These are phyloP conservation scores for Andrena trimmerana DNA, from an alignment of 2,888 invertebrate genomes.

Conservation along the genomic window DNA sequence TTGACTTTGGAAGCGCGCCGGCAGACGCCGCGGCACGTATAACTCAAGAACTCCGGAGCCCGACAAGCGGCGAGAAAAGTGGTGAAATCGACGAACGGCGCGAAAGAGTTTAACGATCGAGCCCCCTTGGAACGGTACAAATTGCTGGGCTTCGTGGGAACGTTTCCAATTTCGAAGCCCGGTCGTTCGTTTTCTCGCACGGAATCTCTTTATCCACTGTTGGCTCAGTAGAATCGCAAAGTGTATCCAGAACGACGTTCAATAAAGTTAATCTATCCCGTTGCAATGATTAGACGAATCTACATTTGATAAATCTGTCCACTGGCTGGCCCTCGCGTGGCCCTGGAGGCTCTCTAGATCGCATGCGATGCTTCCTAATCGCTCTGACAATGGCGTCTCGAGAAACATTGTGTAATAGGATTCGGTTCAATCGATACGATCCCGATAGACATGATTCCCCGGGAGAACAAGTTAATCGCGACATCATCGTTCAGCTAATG, in stretches of 20 bases:
- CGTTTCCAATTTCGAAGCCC: slow-evolving; percentile 60
- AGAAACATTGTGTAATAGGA: slow-evolving; percentile 7
- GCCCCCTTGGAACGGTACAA: slow-evolving; percentile 56
- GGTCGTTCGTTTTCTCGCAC: slow-evolving; percentile 39
- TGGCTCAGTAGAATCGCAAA: slow-evolving; percentile 6
- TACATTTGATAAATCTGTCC: background rate
- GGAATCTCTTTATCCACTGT: background rate
- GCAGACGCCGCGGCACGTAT: background rate
- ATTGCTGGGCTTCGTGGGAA: slow-evolving; percentile 53
- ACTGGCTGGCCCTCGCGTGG: background rate
- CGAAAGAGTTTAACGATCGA: slow-evolving; percentile 63
- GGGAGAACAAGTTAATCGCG: slow-evolving; percentile 1
- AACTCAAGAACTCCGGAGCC: slow-evolving; percentile 9
- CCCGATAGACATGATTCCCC: background rate
- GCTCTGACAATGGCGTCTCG: background rate
- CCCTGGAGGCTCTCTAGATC: background rate
- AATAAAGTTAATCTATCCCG: slow-evolving; percentile 11
- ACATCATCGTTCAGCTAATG: background rate
- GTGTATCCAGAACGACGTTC: slow-evolving; percentile 19
- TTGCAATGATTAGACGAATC: background rate
- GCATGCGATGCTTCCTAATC: slow-evolving; percentile 9
- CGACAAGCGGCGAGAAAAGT: slow-evolving; percentile 49
- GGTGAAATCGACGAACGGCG: slow-evolving; percentile 56
- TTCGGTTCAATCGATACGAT: slow-evolving; percentile 4
- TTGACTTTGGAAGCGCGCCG: slow-evolving; percentile 41